Conservation (phyloP, 2,113 vertebrate species). For the Aepyceros melampus region DNA sequence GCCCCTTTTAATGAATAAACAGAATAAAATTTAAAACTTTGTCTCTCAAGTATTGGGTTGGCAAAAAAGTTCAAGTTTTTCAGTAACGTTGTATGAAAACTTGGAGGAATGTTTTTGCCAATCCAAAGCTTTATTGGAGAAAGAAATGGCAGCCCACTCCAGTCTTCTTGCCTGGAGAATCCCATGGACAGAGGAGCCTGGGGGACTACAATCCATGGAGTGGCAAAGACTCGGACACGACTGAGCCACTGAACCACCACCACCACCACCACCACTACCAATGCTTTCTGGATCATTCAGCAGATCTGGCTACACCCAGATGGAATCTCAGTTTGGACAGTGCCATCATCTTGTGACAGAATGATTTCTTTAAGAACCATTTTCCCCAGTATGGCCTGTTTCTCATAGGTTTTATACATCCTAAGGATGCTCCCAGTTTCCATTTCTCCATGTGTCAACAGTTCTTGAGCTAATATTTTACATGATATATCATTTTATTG, state of each 20-base stretch:
- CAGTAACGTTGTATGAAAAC: rapidly evolving
- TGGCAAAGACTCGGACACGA: background rate
- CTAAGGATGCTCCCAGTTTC: background rate
- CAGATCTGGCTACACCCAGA: no score
- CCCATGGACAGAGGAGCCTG: background rate
- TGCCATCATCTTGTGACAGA: no score
- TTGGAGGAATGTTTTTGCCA: background rate
- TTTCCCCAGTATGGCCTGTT: background rate
- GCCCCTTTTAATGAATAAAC: background rate
- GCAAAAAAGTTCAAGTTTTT: background rate
- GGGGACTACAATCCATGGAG: background rate
- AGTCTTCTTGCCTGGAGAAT: background rate
- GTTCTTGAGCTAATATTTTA: background rate
- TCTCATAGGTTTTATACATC: background rate
- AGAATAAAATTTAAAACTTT: background rate
- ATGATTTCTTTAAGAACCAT: background rate
- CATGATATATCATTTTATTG: background rate
- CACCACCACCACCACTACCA: background rate
- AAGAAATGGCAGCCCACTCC: background rate
- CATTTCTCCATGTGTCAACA: background rate
- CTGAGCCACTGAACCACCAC: background rate
- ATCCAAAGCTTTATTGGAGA: background rate
- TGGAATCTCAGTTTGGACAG: background rate
- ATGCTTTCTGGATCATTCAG: background rate
- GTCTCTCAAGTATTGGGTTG: background rate